phyloP scores from a whole-genome alignment of 2,797 vertebrate genomes.

The Anguilla megastoma region DNA sequence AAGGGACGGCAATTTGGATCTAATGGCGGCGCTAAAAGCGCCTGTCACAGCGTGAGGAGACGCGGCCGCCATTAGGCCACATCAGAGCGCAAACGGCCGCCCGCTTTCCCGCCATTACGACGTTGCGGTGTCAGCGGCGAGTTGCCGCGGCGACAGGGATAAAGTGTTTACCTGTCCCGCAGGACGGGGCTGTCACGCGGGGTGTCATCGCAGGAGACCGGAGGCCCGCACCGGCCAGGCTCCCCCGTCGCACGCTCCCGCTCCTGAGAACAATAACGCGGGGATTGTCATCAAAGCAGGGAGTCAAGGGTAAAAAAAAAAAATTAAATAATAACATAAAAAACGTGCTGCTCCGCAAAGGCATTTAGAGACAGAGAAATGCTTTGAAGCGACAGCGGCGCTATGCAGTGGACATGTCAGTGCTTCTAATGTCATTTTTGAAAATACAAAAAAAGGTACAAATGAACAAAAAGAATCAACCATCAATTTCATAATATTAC shows the following conservation, averaged over 20 bases:
- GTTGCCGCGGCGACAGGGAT: not conserved
- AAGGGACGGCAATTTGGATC: constrained; percentile 23
- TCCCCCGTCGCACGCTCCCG: constrained; percentile 64
- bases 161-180: constrained; percentile 66
- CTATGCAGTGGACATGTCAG: not conserved
- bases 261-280: constrained; percentile 67
- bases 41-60: constrained; percentile 26
- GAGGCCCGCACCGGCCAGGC: constrained; percentile 50
- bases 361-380: not conserved
- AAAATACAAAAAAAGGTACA: not conserved
- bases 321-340: no score
- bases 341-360: not conserved
- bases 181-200: constrained; percentile 59
- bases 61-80: not conserved
- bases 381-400: not conserved
- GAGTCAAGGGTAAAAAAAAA: not conserved
- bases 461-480: not conserved
- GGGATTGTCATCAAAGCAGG: constrained; percentile 21
- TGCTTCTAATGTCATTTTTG: not conserved
- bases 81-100: not conserved
- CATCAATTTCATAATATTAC: not conserved
- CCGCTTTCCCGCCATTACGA: not conserved
- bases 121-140: not conserved
- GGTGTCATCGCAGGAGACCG: constrained; percentile 43
- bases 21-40: constrained; percentile 23